Base-by-base conservation (phyloP, 2,888 invertebrate genomes). In the Panopea generosa region DNA sequence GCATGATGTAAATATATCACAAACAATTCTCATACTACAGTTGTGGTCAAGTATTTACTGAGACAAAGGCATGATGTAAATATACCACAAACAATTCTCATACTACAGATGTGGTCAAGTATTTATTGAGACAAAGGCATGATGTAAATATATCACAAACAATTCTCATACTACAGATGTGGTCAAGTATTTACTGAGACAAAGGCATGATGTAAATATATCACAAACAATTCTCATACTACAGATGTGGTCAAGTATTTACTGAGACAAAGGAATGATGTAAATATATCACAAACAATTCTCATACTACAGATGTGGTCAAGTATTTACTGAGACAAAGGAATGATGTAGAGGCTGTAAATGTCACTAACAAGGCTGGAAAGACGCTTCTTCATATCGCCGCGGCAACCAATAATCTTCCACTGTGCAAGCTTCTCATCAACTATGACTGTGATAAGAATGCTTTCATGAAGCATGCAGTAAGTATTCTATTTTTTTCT, bases 361-460 rank as follows among this genome's bases (percentile, higher is more conserved):
- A 96, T 96, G 55, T 96, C n/a, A 84, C 96, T 2, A 99, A 99
- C 91, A 97, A 97, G 86, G 98, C 98, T 90, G 99, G 99, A 0
- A 95, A 98, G 74, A 97, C 97, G 9, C 96, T 98, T 22, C 93
- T 99, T 50, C 99, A 99, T 92, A 96, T 99, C 76, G 98, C 99
- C 0, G 98, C 98, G 9, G 95, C 97, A 55, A 96, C 97, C 87
- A 98, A 99, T 88, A 97, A 98, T 91, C 95, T 98, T 3, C 98
- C 98, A 92, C 95, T 98, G 93, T 98, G 98, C 92, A 97, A 96
- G 93, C 94, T 96, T 77, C 93, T 98, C 18, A 92, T 98, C 68
- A 97, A 98, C 89, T 94, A 95, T 60, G 96, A 96, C 0, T 97
- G 97, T 0, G 95, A 96, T 90, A 95, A 97, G 1, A 98, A 98